Percentiles rank a stretch among this genome's conserved stretches.
phyloP scores from a whole-genome alignment of 1,140 invertebrate genomes.

The Atta texana region DNA sequence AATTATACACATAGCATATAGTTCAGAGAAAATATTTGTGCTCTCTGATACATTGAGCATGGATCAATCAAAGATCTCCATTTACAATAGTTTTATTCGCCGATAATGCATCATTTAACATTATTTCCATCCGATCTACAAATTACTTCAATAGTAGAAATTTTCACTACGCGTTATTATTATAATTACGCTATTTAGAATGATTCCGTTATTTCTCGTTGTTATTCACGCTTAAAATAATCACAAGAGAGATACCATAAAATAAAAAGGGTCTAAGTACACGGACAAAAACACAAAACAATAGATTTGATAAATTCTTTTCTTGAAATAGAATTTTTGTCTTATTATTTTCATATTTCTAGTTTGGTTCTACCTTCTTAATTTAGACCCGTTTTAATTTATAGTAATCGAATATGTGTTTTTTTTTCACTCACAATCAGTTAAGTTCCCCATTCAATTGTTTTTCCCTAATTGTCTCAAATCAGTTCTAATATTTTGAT shows the following conservation, averaged over 20 bases:
- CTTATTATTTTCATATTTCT: background rate
- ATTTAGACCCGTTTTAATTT: constrained; percentile 47
- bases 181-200: constrained; percentile 71
- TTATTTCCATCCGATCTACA: constrained; percentile 54
- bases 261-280: constrained; percentile 33
- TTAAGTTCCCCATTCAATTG: background rate
- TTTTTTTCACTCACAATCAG: background rate
- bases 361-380: background rate
- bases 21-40: constrained; percentile 65
- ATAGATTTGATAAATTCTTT: background rate
- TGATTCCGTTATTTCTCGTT: constrained; percentile 66
- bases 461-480: constrained; percentile 78
- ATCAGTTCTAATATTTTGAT: constrained; percentile 95
- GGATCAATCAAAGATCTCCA: constrained; percentile 23
- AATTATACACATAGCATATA: constrained; percentile 37
- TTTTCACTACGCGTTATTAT: constrained; percentile 35
- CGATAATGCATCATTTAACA: background rate
- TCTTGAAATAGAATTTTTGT: constrained; percentile 1
- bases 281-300: constrained; percentile 12
- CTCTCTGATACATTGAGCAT: constrained; percentile 45
- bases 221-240: constrained; percentile 51
- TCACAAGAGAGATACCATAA: constrained; percentile 49
- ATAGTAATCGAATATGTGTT: constrained; percentile 14
- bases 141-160: constrained; percentile 36
- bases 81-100: constrained; percentile 20